Percentiles rank a stretch among this genome's conserved stretches.
Conservation (phyloP, 2,113 vertebrate genomes). For the Hassar affinis region DNA sequence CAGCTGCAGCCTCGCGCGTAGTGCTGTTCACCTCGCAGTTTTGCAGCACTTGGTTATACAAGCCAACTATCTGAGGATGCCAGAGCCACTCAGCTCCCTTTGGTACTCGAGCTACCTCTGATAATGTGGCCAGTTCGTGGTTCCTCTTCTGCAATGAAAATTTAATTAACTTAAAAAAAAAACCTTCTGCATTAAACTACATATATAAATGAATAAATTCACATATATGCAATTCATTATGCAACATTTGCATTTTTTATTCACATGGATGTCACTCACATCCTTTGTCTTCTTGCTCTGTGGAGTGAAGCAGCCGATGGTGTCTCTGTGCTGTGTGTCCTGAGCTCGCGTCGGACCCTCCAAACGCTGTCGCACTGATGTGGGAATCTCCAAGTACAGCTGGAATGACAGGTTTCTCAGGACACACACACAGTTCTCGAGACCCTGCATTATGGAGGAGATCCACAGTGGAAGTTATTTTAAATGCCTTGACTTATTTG, state of each 20-base stretch:
- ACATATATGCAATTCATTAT: neutral
- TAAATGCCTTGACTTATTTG: neutral
- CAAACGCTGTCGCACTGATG: constrained; percentile 79
- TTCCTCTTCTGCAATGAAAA: constrained; percentile 66
- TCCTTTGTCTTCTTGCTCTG: constrained; percentile 81
- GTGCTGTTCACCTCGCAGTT: constrained; percentile 77
- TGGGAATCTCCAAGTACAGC: constrained; percentile 88
- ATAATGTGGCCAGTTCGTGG: constrained; percentile 79
- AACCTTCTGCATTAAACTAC: neutral
- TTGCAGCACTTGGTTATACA: constrained; percentile 87
- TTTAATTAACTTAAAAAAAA: neutral
- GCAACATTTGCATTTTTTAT: neutral
- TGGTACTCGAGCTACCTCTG: constrained; percentile 85
- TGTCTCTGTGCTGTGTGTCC: constrained; percentile 63
- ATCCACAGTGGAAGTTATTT: neutral
- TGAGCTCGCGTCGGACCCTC: constrained; percentile 77
- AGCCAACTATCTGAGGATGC: constrained; percentile 85
- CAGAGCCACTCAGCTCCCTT: constrained; percentile 93
- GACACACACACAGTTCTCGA: constrained; percentile 89
- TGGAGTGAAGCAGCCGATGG: constrained; percentile 88
- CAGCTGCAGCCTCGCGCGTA: constrained; percentile 82
- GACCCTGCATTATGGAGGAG: constrained; percentile 70
- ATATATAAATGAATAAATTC: neutral
- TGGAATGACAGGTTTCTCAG: constrained; percentile 95
- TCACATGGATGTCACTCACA: constrained; percentile 65